Percentiles rank a stretch among this genome's conserved stretches.
Evolutionary conservation across 1,140 invertebrate species (phyloP).

Genomic region (Chlorops oryzae): DNA sequence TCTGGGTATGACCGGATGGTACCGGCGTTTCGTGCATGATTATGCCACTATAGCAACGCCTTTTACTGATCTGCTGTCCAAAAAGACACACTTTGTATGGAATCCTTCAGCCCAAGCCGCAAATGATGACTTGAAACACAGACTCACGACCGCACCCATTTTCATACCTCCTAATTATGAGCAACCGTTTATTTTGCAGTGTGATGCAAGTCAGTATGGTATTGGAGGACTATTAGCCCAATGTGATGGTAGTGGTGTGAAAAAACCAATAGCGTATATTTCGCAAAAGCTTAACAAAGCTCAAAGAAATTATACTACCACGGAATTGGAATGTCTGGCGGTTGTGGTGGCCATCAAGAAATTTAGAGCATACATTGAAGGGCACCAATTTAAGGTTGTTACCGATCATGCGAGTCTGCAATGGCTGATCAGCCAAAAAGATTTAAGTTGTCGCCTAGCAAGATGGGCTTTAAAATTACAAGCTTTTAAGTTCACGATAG

Average conservation of each 20-base stretch:
- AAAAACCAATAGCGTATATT: constrained; percentile 5
- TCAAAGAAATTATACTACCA: constrained; percentile 9
- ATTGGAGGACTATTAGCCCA: constrained; percentile 8
- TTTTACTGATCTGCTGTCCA: background rate
- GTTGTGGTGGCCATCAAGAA: constrained; percentile 2
- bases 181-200: constrained; percentile 14
- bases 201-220: constrained; percentile 12
- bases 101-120: background rate
- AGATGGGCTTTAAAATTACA: background rate
- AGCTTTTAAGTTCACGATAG: background rate
- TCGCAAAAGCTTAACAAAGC: constrained; percentile 11
- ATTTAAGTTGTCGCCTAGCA: background rate
- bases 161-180: constrained; percentile 22
- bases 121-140: background rate
- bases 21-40: background rate
- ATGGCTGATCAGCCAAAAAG: background rate
- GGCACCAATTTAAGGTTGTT: no score
- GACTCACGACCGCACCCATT: constrained; percentile 6
- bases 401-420: background rate
- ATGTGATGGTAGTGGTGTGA: background rate
- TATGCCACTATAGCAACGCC: constrained; percentile 1
- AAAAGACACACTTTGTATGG: background rate
- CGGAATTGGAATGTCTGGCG: constrained; percentile 9
- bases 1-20: constrained; percentile 5
- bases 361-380: no score